phyloP scores from a whole-genome alignment of 64 coral and sea anemone species.

The Platygyra sinensis region DNA sequence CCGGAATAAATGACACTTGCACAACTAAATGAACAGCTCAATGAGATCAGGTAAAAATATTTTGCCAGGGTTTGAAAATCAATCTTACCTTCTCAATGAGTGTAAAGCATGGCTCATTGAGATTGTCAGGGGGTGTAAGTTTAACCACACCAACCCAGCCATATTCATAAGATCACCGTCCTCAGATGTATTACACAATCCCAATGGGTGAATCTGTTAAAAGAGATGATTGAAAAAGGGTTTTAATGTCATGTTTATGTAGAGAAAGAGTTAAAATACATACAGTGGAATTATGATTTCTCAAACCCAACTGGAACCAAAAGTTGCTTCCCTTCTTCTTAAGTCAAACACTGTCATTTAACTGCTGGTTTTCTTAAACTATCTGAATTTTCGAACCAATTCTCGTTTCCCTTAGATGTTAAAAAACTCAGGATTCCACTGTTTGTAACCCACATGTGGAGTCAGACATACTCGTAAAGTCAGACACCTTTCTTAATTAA shows the following conservation, averaged over 20 bases:
- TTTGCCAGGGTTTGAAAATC: too few species aligned
- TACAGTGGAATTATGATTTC: too few species aligned
- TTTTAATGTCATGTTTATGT: background rate
- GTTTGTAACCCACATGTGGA: background rate
- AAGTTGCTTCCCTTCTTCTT: too few species aligned
- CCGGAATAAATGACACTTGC: too few species aligned
- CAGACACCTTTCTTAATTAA: background rate
- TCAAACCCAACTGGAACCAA: too few species aligned
- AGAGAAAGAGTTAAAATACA: background rate
- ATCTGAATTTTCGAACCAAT: too few species aligned
- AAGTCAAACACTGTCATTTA: too few species aligned
- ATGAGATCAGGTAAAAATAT: too few species aligned
- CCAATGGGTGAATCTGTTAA: conserved; percentile 85
- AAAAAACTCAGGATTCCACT: too few species aligned
- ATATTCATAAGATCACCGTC: conserved; percentile 85
- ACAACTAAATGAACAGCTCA: too few species aligned
- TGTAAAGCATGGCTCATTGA: conserved; percentile 80
- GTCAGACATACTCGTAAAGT: background rate
- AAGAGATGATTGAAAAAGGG: background rate
- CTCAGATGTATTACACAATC: conserved; percentile 94
- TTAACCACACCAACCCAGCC: conserved; percentile 96
- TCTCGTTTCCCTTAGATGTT: too few species aligned
- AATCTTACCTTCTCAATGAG: conserved; percentile 85
- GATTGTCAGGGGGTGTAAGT: conserved; percentile 55
- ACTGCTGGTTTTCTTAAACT: too few species aligned